Base-by-base conservation (phyloP, 2,888 invertebrate species). In the Perithous albicinctus region DNA sequence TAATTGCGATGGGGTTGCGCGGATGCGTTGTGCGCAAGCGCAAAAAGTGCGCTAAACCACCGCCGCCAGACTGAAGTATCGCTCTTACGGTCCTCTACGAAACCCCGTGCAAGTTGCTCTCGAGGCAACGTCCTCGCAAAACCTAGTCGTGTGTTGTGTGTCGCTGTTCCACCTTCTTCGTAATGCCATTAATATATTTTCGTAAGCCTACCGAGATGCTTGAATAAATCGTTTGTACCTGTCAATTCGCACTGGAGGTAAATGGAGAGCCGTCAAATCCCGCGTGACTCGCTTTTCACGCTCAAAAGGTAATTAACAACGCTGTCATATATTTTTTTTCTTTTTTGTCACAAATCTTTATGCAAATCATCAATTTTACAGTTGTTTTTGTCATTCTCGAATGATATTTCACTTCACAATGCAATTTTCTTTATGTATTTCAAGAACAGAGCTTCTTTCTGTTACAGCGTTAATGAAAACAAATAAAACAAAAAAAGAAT, bases 231-330 rank as follows among this genome's bases (percentile, higher is more conserved):
- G 46, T 46, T 78, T 63, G 61, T 78, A 78, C 59, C 59, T 82
- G 69, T 51, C 29, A 69, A 78, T 72, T 67, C 59, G 70, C 61
- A 81, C 64, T 32, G 23, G 48, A 69, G 41, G 84, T 89, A 87
- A 86, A 89, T 89, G 87, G 87, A 86, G 86, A 83, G 51, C 72
- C 83, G 76, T 84, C 86, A 84, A 83, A 84, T 85, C 84, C 84
- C 82, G 83, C 85, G 75, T 81, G 84, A 86, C 80, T 80, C 76
- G 76, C 51, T 84, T 72, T 79, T 72, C 83, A 77, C 80, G 83
- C 74, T 77, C 72, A 79, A 81, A 87, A 86, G 85, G 89, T 89
- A 74, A 70, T 70, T 38, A 41, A 43, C 18, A 46, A 69, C 10
- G 0, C 66, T 66, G 4, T 38, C 29, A 8, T 29, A 63, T 35